Percentiles rank a stretch among this genome's conserved stretches.
Evolutionary conservation across 2,888 invertebrate species (phyloP).

Genomic region (Magallana nippona): DNA sequence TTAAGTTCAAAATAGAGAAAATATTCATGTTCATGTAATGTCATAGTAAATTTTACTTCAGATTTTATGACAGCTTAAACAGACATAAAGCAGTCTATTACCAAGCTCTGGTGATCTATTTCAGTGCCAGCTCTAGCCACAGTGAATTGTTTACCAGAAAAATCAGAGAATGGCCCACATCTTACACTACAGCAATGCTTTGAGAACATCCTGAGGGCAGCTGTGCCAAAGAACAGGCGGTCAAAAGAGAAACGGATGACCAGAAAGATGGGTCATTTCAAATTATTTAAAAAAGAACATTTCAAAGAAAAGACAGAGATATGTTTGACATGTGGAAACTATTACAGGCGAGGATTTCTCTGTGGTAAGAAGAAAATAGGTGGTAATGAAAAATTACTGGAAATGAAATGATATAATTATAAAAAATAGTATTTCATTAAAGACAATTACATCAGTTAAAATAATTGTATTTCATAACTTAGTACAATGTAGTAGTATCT

Average conservation of each 20-base stretch:
- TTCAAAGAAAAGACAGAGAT: slow-evolving; percentile 88
- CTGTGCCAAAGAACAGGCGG: slow-evolving; percentile 89
- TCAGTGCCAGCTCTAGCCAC: slow-evolving; percentile 8
- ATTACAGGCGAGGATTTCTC: slow-evolving; percentile 88
- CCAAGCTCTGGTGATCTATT: neutral
- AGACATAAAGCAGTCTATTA: too few species aligned
- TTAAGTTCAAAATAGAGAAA: too few species aligned
- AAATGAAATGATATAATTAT: neutral
- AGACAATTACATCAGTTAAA: too few species aligned
- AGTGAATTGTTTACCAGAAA: slow-evolving; percentile 6
- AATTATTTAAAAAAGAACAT: slow-evolving; percentile 86
- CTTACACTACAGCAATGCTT: slow-evolving; percentile 58
- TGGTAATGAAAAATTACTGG: too few species aligned
- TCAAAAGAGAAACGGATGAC: slow-evolving; percentile 87
- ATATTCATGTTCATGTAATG: too few species aligned
- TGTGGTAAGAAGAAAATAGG: slow-evolving; percentile 84
- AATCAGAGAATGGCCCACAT: neutral
- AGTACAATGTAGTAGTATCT: too few species aligned
- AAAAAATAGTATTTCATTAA: too few species aligned
- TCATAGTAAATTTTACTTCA: too few species aligned
- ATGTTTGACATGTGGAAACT: slow-evolving; percentile 91
- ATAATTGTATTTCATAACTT: too few species aligned
- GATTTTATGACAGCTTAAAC: too few species aligned
- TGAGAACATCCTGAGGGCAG: slow-evolving; percentile 85
- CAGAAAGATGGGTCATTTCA: slow-evolving; percentile 88